A percentile compares a stretch with the other conserved stretches of the same genome.
phyloP scores from a whole-genome alignment of 2,113 vertebrate species.

The Dipodomys merriami region DNA sequence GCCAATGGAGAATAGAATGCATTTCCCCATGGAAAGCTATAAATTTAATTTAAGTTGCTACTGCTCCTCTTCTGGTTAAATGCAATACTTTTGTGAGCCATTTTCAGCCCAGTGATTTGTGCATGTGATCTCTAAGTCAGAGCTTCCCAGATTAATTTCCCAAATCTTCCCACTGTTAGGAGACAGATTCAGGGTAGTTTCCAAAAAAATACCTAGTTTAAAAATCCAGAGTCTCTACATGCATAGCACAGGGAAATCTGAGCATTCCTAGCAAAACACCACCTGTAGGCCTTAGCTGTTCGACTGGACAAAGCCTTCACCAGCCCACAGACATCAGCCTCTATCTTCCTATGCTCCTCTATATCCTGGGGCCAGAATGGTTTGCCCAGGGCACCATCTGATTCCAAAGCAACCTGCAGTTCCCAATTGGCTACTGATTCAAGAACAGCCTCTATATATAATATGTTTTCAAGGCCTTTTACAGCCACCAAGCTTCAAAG shows the following conservation, averaged over 20 bases:
- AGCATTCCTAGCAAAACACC: background rate
- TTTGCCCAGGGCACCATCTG: background rate
- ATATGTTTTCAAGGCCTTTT: background rate
- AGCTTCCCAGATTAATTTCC: background rate
- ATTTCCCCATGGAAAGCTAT: background rate
- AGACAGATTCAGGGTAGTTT: background rate
- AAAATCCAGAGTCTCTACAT: background rate
- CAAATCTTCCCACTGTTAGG: background rate
- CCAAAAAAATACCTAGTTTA: background rate
- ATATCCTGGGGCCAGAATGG: background rate
- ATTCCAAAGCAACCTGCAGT: background rate
- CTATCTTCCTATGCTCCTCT: too few relatives aligned
- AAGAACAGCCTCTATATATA: background rate
- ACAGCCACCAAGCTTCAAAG: slow-evolving; percentile 36
- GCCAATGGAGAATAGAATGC: background rate
- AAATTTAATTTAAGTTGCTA: background rate
- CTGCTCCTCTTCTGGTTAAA: background rate
- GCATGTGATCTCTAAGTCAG: background rate
- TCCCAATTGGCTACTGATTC: background rate
- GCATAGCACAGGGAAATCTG: background rate
- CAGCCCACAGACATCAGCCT: background rate
- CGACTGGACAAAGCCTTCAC: background rate
- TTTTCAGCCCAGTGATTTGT: background rate
- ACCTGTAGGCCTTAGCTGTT: background rate
- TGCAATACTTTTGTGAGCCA: background rate